Percentiles rank a stretch among this genome's conserved stretches.
Evolutionary conservation across 1,140 invertebrate species (phyloP).

Genomic region (Aphaenogaster floridana): DNA sequence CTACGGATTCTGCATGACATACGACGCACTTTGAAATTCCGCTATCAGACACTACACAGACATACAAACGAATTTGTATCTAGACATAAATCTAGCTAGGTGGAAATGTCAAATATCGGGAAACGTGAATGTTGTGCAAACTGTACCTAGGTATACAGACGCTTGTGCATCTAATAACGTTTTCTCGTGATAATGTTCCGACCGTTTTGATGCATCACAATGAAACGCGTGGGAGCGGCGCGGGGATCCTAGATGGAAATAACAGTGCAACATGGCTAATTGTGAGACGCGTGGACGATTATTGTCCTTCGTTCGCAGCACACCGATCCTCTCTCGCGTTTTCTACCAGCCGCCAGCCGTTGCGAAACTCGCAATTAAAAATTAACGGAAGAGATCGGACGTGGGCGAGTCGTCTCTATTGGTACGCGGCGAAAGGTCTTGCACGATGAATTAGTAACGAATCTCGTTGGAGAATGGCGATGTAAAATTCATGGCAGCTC

Average conservation of each 20-base stretch:
- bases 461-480: neutral
- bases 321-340: neutral
- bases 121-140: conserved; percentile 6
- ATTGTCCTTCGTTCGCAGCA: neutral
- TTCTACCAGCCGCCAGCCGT: neutral
- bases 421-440: conserved; percentile 26
- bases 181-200: neutral
- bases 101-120: conserved; percentile 20
- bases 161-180: neutral
- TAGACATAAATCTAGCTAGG: conserved; percentile 5
- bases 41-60: neutral
- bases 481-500: conserved; percentile 22
- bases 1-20: neutral
- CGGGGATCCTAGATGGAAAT: conserved; percentile 20
- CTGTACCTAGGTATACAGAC: neutral
- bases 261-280: conserved; percentile 34
- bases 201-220: conserved; percentile 14
- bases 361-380: conserved; percentile 45
- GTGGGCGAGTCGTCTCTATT: conserved; percentile 28
- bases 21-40: neutral
- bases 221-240: conserved; percentile 37
- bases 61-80: conserved; percentile 1
- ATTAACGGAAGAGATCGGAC: conserved; percentile 42
- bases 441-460: conserved; percentile 47
- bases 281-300: conserved; percentile 25